Percentiles rank a stretch among this genome's conserved stretches.
Evolutionary conservation across 2,113 vertebrate genomes (phyloP).

Genomic region (Gymnorhina tibicen): DNA sequence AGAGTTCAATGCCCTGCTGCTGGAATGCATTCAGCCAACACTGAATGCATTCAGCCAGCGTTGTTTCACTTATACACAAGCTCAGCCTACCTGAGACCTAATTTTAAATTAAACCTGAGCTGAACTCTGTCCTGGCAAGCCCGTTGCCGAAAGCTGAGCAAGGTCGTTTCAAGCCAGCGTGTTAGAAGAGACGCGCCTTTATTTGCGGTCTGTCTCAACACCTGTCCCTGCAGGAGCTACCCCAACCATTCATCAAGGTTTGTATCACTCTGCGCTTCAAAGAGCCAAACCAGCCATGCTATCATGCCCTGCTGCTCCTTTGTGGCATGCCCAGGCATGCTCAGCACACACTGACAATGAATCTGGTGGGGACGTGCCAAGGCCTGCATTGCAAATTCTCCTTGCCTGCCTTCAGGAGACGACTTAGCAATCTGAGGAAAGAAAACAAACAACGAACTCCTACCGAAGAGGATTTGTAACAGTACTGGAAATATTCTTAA

Average conservation of each 20-base stretch:
- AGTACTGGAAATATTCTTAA: neutral
- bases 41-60: neutral
- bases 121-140: neutral
- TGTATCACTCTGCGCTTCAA: neutral
- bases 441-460: neutral
- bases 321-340: neutral
- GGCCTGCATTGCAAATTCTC: neutral
- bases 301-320: neutral
- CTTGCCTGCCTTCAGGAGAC: neutral
- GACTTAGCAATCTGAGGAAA: neutral
- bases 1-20: neutral
- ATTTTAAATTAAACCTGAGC: neutral
- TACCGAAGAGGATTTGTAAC: neutral
- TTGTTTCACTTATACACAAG: neutral
- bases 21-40: neutral
- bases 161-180: neutral
- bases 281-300: neutral
- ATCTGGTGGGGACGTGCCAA: rapidly evolving
- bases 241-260: neutral
- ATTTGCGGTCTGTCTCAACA: neutral
- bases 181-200: neutral
- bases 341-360: neutral
- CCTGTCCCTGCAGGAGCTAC: neutral
- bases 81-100: neutral
- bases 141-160: neutral